These are phyloP conservation scores for Drosophila guanche DNA, from an alignment of 1,140 invertebrate species.

Conservation along the genomic window DNA sequence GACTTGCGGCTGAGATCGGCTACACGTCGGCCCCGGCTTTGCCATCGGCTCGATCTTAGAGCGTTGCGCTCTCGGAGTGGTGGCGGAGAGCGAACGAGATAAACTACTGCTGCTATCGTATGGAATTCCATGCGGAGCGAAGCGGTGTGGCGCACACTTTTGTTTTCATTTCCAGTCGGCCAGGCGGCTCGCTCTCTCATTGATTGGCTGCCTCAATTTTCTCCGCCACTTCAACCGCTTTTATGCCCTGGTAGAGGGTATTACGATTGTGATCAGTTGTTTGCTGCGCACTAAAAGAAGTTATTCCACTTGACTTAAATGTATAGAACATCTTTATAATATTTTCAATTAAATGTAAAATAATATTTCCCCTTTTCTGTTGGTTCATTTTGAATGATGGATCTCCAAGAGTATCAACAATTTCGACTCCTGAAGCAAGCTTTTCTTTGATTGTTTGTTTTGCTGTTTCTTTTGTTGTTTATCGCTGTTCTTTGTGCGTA, in stretches of 20 bases:
- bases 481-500: conserved; percentile 29
- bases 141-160: conserved; percentile 30
- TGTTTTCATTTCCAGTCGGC: conserved; percentile 39
- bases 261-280: no score
- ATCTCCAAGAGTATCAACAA: no score
- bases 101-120: conserved; percentile 15
- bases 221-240: not conserved
- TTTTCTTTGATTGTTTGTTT: conserved; percentile 6
- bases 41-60: not conserved
- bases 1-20: conserved; percentile 4
- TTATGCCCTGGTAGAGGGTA: no score
- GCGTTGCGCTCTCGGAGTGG: conserved; percentile 5
- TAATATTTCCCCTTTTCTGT: not conserved
- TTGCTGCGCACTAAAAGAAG: no score
- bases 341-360: no score
- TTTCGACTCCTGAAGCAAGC: no score
- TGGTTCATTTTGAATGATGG: no score
- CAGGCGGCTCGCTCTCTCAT: conserved; percentile 11
- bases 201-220: conserved; percentile 33
- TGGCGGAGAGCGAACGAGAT: conserved; percentile 9
- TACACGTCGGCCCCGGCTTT: conserved; percentile 4
- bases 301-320: no score
- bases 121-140: conserved; percentile 11
- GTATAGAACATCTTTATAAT: no score
- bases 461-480: conserved; percentile 33